phyloP scores from a whole-genome alignment of 2,113 vertebrate species.

The Otolemur garnettii region DNA sequence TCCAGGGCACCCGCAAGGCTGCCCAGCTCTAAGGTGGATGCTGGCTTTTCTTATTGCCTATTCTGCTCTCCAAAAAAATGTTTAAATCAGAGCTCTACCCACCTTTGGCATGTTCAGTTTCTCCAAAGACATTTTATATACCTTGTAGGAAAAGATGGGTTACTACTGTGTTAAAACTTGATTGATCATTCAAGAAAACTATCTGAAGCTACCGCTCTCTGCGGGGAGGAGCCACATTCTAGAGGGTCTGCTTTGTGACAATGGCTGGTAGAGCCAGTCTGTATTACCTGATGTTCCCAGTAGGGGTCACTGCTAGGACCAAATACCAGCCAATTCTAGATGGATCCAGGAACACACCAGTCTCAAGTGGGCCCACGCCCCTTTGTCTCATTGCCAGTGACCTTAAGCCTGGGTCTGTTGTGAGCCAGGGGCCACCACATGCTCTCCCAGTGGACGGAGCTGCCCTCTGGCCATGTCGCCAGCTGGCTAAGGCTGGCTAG shows the following conservation, averaged over 20 bases:
- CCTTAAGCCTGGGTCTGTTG: constrained; percentile 77
- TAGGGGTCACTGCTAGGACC: background rate
- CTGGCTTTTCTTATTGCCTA: background rate
- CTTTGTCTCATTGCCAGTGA: constrained; percentile 68
- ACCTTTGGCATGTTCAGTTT: background rate
- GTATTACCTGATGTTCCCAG: constrained; percentile 27
- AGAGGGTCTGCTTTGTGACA: too few species aligned
- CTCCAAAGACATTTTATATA: background rate
- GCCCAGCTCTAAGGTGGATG: background rate
- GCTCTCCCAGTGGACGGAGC: constrained; percentile 67
- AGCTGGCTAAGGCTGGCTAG: constrained; percentile 47
- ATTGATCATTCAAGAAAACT: background rate
- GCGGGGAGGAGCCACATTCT: background rate
- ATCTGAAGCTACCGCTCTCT: background rate
- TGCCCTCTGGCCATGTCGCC: constrained; percentile 65
- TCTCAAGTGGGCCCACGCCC: background rate
- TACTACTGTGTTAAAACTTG: background rate
- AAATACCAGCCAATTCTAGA: background rate
- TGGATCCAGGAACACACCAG: background rate
- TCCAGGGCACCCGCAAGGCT: background rate
- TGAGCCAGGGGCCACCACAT: constrained; percentile 65
- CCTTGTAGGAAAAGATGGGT: background rate
- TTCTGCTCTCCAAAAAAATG: background rate
- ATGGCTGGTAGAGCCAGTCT: background rate
- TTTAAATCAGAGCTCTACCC: background rate